Evolutionary conservation across 53 echinoderm and acorn worm genomes (phyloP), one percentile per base, ranked within the genome.

Genomic region (Echinometra lucunter): DNA sequence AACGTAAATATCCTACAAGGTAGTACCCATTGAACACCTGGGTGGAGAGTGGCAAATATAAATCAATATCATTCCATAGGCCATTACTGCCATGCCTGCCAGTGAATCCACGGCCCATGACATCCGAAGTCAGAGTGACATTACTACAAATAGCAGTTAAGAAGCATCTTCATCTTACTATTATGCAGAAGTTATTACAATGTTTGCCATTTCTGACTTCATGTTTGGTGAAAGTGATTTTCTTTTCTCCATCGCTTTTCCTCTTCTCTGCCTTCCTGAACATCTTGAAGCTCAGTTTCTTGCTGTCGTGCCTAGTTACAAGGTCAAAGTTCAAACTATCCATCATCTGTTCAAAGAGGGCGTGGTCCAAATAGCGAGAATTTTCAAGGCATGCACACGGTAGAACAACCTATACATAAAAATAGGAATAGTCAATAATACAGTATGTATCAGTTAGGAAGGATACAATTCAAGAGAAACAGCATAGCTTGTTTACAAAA

Each of bases 161-260:
- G n/a, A n/a, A n/a, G n/a, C 34, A 49, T 30, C 25, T 3, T 92
- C 93, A 92, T 56, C 80, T 80, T 58, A 92, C 34, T 1, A 78
- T 93, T 21, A 98, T 97, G 53, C 96, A 94, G 66, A 97, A 98
- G 81, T 98, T 98, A 91, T 98, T 98, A 90, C 98, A 96, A 58
- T 94, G 95, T 6, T 88, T 57, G 21, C 98, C 98, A 28, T 97
- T 95, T 44, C 95, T 82, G 45, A 97, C 97, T 88, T 94, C 88
- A 32, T n/a, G 63, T 57, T 96, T 96, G n/a, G 25, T 44, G 32
- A 95, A 95, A 18, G 57, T 37, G 16, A 1, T 35, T 25, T 93
- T 75, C 93, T 37, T 44, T 2, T 58, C 38, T 28, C 95, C 95
- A 45, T 45, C 60, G 56, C 38, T 34, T 90, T 69, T 66, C 70